Conservation (phyloP, 2,113 vertebrate genomes). For the Dinomys branickii region DNA sequence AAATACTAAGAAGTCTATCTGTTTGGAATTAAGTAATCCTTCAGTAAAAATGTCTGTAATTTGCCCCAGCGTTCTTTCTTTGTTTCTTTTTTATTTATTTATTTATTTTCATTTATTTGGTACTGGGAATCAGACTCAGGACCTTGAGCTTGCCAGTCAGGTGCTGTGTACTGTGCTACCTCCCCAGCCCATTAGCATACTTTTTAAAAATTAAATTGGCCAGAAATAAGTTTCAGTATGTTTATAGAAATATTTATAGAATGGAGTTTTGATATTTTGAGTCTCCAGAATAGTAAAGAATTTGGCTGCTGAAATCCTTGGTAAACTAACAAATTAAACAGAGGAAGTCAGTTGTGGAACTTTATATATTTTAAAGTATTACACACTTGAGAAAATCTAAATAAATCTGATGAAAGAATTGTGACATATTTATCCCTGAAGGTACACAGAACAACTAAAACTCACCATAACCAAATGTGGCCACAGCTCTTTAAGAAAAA, state of each 20-base stretch:
- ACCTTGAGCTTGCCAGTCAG: too few relatives aligned
- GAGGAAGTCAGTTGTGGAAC: background rate
- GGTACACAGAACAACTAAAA: background rate
- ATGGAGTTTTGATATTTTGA: background rate
- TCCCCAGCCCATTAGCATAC: too few relatives aligned
- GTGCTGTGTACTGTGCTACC: too few relatives aligned
- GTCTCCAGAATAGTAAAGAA: background rate
- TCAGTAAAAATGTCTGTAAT: background rate
- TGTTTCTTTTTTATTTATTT: too few relatives aligned
- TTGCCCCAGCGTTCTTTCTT: background rate
- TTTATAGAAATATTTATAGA: background rate
- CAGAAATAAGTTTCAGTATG: background rate
- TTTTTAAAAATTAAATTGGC: background rate
- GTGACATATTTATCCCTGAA: background rate
- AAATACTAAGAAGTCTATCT: background rate
- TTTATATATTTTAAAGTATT: constrained; percentile 29
- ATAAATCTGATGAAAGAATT: background rate
- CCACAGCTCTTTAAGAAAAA: background rate
- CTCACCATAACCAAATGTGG: background rate
- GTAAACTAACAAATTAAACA: background rate
- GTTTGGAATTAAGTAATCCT: background rate
- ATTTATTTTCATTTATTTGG: too few relatives aligned
- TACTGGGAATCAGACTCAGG: too few relatives aligned
- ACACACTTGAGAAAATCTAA: background rate
- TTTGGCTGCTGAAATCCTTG: background rate